phyloP scores from a whole-genome alignment of 2,113 vertebrate species.

The Sphaerodactylus townsendi region DNA sequence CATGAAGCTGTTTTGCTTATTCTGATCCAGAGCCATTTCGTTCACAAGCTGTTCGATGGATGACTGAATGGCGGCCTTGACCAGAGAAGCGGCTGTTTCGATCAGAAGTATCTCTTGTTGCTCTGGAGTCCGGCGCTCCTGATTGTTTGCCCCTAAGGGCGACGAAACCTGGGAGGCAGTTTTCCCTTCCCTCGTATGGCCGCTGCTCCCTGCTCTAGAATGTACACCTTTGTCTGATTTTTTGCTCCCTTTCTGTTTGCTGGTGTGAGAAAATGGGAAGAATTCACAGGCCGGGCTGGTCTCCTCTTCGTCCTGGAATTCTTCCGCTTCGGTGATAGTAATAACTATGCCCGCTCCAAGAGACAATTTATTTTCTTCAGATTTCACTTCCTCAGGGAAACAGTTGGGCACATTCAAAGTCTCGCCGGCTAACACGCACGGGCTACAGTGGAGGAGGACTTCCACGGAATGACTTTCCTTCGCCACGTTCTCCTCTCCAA shows the following conservation, averaged over 20 bases:
- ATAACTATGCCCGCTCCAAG: conserved; percentile 71
- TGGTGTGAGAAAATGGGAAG: conserved; percentile 63
- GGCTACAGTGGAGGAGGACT: conserved; percentile 24
- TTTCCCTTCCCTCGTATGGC: conserved; percentile 27
- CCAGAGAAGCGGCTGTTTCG: conserved; percentile 76
- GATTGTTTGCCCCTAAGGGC: conserved; percentile 23
- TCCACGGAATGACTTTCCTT: conserved; percentile 21
- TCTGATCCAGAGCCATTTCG: conserved; percentile 76
- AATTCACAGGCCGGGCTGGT: conserved; percentile 70
- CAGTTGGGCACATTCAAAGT: conserved; percentile 4
- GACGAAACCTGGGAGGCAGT: conserved; percentile 14
- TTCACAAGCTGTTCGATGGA: conserved; percentile 80
- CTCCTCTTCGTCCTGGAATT: conserved; percentile 63
- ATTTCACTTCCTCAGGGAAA: conserved; percentile 23
- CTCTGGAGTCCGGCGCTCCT: conserved; percentile 72
- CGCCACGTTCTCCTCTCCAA: neutral
- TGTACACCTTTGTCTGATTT: conserved; percentile 28
- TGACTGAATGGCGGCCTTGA: conserved; percentile 79
- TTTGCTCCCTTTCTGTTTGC: conserved; percentile 70
- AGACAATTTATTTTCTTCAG: conserved; percentile 24
- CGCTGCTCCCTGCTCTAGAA: neutral
- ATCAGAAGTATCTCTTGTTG: conserved; percentile 74
- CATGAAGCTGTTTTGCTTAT: conserved; percentile 74
- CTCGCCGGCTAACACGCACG: conserved; percentile 32
- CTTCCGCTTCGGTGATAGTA: conserved; percentile 76